phyloP scores from a whole-genome alignment of 2,113 vertebrate species.

The Forbesichthys papilliferus region DNA sequence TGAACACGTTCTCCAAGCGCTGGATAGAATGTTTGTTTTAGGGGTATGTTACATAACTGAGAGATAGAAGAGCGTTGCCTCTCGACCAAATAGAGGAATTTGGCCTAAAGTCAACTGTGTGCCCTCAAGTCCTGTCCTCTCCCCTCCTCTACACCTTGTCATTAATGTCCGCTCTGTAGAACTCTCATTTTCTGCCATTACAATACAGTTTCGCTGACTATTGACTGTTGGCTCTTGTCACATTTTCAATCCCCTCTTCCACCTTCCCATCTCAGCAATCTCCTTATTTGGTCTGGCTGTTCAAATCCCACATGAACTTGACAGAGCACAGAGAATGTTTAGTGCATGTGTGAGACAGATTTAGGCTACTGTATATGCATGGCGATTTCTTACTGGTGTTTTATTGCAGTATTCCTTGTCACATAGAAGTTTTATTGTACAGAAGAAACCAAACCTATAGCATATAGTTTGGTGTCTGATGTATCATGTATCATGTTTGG shows the following conservation, averaged over 20 bases:
- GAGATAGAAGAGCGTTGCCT: slow-evolving; percentile 12
- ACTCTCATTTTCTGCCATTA: background rate
- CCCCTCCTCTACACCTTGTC: slow-evolving; percentile 4
- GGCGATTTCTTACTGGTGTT: too few relatives aligned
- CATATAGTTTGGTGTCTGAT: background rate
- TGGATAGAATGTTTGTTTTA: background rate
- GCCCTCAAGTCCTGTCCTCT: slow-evolving; percentile 13
- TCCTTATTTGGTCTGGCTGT: background rate
- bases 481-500: background rate
- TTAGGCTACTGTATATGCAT: too few relatives aligned
- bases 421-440: too few relatives aligned
- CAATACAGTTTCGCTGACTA: too few relatives aligned
- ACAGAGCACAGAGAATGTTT: background rate
- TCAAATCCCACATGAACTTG: background rate
- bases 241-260: background rate
- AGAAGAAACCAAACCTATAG: background rate
- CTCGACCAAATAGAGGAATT: background rate
- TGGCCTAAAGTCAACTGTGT: slow-evolving; percentile 37
- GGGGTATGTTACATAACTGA: background rate
- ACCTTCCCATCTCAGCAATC: background rate
- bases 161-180: background rate
- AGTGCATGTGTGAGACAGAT: too few relatives aligned
- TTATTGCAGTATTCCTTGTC: too few relatives aligned
- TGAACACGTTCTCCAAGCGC: slow-evolving; percentile 45
- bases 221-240: background rate